These are phyloP conservation scores for Himalopsyche japonica DNA, from an alignment of 2,888 invertebrate genomes.

Conservation along the genomic window DNA sequence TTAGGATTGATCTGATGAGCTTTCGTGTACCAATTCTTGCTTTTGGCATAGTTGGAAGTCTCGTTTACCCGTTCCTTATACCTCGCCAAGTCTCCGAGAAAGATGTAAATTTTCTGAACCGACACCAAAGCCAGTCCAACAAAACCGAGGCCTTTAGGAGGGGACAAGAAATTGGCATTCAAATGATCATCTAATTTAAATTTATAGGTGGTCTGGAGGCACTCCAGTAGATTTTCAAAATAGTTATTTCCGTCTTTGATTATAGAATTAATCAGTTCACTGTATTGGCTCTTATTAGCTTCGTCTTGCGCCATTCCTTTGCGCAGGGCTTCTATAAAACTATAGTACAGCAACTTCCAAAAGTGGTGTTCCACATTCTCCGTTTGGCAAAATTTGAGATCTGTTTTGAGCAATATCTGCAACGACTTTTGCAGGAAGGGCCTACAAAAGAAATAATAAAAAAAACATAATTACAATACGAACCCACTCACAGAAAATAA, in stretches of 20 bases:
- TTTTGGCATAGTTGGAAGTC: conserved; percentile 75
- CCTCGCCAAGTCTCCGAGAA: conserved; percentile 89
- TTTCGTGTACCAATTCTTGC: conserved; percentile 84
- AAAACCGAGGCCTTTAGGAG: conserved; percentile 67
- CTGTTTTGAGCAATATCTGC: conserved; percentile 69
- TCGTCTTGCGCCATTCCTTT: conserved; percentile 67
- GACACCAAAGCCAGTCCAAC: conserved; percentile 79
- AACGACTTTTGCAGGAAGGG: conserved; percentile 70
- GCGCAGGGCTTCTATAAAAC: conserved; percentile 81
- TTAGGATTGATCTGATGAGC: conserved; percentile 93
- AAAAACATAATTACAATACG: too few species aligned
- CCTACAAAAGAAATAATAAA: conserved; percentile 45
- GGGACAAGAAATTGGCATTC: conserved; percentile 61
- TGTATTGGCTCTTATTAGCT: conserved; percentile 66
- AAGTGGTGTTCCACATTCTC: conserved; percentile 88
- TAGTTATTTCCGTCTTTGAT: conserved; percentile 81
- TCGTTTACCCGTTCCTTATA: conserved; percentile 86
- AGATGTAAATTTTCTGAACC: conserved; percentile 85
- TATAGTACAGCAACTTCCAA: conserved; percentile 90
- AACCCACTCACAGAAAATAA: too few species aligned
- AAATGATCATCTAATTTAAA: conserved; percentile 70
- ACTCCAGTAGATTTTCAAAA: conserved; percentile 74
- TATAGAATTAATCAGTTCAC: conserved; percentile 66
- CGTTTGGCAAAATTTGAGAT: conserved; percentile 83
- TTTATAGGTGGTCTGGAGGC: conserved; percentile 74